Base-by-base conservation (phyloP, 2,888 invertebrate genomes). In the Caenorhabditis afra region DNA sequence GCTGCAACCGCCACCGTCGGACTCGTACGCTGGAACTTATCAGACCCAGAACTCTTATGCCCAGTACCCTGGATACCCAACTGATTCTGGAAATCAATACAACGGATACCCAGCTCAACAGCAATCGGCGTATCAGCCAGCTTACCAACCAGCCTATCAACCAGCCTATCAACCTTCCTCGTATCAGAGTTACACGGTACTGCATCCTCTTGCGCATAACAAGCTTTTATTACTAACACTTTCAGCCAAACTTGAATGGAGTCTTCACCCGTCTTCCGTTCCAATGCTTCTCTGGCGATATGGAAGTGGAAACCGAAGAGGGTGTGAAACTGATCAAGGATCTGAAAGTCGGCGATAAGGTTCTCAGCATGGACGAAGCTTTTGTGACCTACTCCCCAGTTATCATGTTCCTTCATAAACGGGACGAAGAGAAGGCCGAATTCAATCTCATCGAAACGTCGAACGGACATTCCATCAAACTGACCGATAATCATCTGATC, bases 281-380 rank as follows among this genome's bases (percentile, higher is more conserved):
- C 81, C 88, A 88, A 70, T 89, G 89, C 62, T 89, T 89, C 82
- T 85, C 85, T 52, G 87, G 87, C 12, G 86, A 89, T 44, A 85
- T 85, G 82, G 78, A 84, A 39, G 89, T 85, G 20, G 73, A 82
- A 52, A 89, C 89, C 0, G 78, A 85, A 10, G 62, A 65, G 1
- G 89, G 89, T 20, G 22, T 53, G 14, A 88, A 88, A 53, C 57
- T 77, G 10, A 88, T 89, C 71, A 86, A 85, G 41, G 86, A 87
- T 14, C 68, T 89, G 39, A 68, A 84, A 71, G 67, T 86, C 50
- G 89, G 89, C 7, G 89, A 89, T 58, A 59, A 86, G 52, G 87
- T 87, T 45, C 74, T 89, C 53, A 87, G 85, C 45, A 81, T 88
- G 37, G 89, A 89, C 29, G 87, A 87, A 57, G 75, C 81, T 2